Evolutionary conservation across 1,140 invertebrate species (phyloP).

Genomic region (Akabosia matsudoensis): DNA sequence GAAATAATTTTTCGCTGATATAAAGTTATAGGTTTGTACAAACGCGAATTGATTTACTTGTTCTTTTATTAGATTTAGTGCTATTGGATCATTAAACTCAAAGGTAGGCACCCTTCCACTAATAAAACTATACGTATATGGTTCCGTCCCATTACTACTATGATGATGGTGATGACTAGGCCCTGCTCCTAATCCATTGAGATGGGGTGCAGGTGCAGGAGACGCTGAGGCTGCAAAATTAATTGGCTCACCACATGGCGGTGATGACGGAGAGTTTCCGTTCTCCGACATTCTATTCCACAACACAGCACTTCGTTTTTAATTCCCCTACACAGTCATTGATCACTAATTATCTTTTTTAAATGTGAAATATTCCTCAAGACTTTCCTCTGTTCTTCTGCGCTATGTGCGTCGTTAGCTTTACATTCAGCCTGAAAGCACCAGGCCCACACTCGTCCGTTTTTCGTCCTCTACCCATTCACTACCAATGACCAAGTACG

Average conservation of each 20-base stretch:
- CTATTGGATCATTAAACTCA: conserved; percentile 26
- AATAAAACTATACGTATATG: conserved; percentile 14
- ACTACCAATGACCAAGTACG: too few species aligned
- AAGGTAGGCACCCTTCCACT: conserved; percentile 23
- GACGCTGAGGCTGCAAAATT: neutral
- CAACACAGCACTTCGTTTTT: too few species aligned
- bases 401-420: too few species aligned
- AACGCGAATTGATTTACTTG: conserved; percentile 15
- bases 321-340: too few species aligned
- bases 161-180: neutral
- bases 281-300: neutral
- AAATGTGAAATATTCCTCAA: too few species aligned
- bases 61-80: conserved; percentile 27
- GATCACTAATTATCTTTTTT: too few species aligned
- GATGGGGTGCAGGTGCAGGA: neutral
- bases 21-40: neutral
- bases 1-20: neutral
- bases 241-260: neutral
- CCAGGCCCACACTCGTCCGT: too few species aligned
- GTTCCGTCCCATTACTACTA: neutral
- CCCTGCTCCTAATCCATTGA: neutral
- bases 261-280: neutral
- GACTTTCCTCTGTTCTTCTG: too few species aligned
- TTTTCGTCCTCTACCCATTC: too few species aligned
- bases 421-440: too few species aligned